Evolutionary conservation across 2,888 invertebrate species (phyloP).

Genomic region (Azorinus chamasolen): DNA sequence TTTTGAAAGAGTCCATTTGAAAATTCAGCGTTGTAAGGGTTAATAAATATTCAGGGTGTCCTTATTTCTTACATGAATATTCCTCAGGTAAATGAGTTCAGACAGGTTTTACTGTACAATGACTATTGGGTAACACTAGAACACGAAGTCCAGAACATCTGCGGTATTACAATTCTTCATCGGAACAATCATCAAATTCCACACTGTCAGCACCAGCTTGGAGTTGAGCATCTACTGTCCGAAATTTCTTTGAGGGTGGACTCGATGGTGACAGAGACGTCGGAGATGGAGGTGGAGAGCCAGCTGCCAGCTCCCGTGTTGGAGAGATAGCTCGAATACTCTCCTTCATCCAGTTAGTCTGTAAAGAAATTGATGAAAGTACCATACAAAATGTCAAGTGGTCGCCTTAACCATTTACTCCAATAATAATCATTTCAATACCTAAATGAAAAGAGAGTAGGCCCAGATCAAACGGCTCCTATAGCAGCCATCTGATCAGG

Average conservation of each 20-base stretch:
- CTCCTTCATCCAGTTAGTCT: slow-evolving; percentile 6
- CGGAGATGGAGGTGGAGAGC: background rate
- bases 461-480: too few relatives aligned
- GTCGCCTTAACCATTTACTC: background rate
- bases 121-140: too few relatives aligned
- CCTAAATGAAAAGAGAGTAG: background rate
- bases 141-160: too few relatives aligned
- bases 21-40: too few relatives aligned
- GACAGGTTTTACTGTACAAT: too few relatives aligned
- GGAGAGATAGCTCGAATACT: slow-evolving; percentile 17
- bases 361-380: too few relatives aligned
- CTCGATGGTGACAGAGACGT: background rate
- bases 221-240: background rate
- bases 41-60: too few relatives aligned
- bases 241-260: background rate
- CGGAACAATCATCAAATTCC: slow-evolving; percentile 13
- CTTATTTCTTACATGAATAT: too few relatives aligned
- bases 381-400: too few relatives aligned
- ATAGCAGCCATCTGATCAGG: too few relatives aligned
- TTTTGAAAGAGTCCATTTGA: too few relatives aligned
- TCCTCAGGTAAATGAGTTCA: too few relatives aligned
- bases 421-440: background rate
- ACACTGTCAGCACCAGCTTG: background rate
- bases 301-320: background rate
- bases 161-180: slow-evolving; percentile 3